Evolutionary conservation across 2,113 vertebrate species (phyloP), one percentile per base, ranked within the genome.

Genomic region (Sander lucioperca): DNA sequence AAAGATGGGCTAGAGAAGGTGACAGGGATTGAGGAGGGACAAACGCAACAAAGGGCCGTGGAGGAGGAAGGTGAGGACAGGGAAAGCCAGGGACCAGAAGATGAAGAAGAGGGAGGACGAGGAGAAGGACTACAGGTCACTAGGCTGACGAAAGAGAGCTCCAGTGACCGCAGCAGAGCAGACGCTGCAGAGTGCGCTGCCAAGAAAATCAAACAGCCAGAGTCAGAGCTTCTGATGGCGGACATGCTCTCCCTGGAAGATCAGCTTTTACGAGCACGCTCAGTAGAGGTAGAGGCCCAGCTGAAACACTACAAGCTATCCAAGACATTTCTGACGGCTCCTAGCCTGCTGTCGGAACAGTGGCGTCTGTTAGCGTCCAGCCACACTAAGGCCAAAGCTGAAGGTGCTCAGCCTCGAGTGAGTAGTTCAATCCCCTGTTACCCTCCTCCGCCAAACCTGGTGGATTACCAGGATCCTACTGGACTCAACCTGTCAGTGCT

Each of bases 401-500:
- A 96, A 0, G 73, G 91, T 4, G 80, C 95, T 9, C 74, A 93
- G 1, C 43, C 91, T 10, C 88, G 96, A 79, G 92, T 83, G 92
- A 94, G 65, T 4, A 58, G 77, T 16, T 95, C 96, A 2, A 95
- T 96, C 75, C 96, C 97, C 0, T 99, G 97, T 84, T 98, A 98
- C 62, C 94, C 96, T 64, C 97, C 97, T 0, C 96, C 97, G 0
- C 95, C 96, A 1, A 87, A 95, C 64, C 95, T 96, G 10, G 73
- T 95, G 0, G 97, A 97, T 74, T 96, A 97, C 86, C 96, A 96
- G 0, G 98, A 99, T 86, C 92, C 97, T 72, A 94, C 97, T 3
- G 95, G 95, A 65, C 93, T 98, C 79, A 98, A 97, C 66, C 95
- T 99, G 71, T 98, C 98, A 0, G 86, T 99, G 68, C 94, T 99